A percentile compares a stretch with the other conserved stretches of the same genome.
Evolutionary conservation across 2,888 invertebrate genomes (phyloP).

Genomic region (Malthinus seriepunctatus): DNA sequence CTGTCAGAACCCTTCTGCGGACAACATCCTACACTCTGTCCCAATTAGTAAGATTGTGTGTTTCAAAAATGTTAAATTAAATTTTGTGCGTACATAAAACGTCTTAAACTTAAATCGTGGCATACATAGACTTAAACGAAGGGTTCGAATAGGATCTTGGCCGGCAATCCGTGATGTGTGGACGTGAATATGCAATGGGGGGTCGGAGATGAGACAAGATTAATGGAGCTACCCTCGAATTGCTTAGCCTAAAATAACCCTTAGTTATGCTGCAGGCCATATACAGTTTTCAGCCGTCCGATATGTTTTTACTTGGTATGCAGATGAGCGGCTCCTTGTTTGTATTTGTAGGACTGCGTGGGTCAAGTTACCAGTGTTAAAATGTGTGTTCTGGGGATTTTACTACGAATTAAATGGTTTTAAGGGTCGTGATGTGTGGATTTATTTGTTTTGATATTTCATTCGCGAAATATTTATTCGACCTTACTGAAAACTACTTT

Average conservation of each 20-base stretch:
- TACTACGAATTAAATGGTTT: slow-evolving; percentile 32
- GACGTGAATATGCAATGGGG: slow-evolving; percentile 57
- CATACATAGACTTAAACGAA: slow-evolving; percentile 46
- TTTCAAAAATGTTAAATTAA: slow-evolving; percentile 5
- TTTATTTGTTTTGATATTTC: slow-evolving; percentile 32
- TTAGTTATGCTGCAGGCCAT: slow-evolving; percentile 49
- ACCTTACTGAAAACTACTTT: slow-evolving; percentile 9
- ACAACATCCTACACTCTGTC: slow-evolving; percentile 30
- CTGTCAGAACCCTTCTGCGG: slow-evolving; percentile 38
- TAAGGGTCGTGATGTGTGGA: slow-evolving; percentile 30
- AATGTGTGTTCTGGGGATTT: slow-evolving; percentile 36
- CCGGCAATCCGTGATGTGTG: slow-evolving; percentile 55
- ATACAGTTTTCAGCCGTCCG: slow-evolving; percentile 32
- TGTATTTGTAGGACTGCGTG: slow-evolving; percentile 36
- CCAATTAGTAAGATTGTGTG: slow-evolving; percentile 16
- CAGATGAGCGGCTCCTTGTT: slow-evolving; percentile 36
- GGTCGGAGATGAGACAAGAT: slow-evolving; percentile 55
- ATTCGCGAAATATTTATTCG: slow-evolving; percentile 13
- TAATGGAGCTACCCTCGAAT: slow-evolving; percentile 53
- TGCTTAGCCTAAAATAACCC: slow-evolving; percentile 53
- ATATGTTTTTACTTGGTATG: slow-evolving; percentile 35
- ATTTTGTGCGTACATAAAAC: slow-evolving; percentile 23
- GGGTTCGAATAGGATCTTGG: slow-evolving; percentile 31
- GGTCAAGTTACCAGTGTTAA: slow-evolving; percentile 36
- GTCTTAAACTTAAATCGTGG: slow-evolving; percentile 47